A percentile compares a stretch with the other conserved stretches of the same genome.
These are phyloP conservation scores for Caenorhabditis remanei DNA, from an alignment of 1,140 invertebrate species.

Conservation along the genomic window DNA sequence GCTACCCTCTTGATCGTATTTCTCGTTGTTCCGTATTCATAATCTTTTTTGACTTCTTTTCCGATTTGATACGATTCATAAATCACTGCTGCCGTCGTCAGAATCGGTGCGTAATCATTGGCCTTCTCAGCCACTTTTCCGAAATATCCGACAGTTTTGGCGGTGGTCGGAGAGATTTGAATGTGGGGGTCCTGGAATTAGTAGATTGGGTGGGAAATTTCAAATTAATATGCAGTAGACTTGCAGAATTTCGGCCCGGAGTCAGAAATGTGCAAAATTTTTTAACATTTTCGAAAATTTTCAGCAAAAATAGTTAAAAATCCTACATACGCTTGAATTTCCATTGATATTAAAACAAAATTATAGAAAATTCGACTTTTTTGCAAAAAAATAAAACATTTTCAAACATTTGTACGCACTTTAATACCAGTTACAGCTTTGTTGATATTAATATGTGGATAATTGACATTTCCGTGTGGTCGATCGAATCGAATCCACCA, in stretches of 20 bases:
- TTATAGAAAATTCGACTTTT: no score
- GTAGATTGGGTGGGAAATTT: no score
- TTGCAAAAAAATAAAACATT: no score
- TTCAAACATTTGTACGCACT: no score
- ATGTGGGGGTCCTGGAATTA: neutral
- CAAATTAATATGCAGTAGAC: no score
- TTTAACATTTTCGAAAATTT: no score
- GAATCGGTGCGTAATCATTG: neutral
- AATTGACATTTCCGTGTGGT: neutral
- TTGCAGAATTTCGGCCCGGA: no score
- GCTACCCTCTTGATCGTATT: neutral
- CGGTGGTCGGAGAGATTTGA: neutral
- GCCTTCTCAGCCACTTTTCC: slow-evolving; percentile 10
- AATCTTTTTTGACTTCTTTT: neutral
- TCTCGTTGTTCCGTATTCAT: neutral
- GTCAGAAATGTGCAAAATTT: no score
- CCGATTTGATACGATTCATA: neutral
- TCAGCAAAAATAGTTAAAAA: no score
- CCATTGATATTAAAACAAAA: no score
- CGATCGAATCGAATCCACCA: slow-evolving; percentile 13
- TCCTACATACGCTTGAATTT: no score
- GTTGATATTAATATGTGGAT: neutral
- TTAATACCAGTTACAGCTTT: neutral
- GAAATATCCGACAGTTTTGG: neutral
- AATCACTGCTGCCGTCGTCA: neutral